Evolutionary conservation across 2,888 invertebrate species (phyloP), one percentile per base, ranked within the genome.

Genomic region (Tanypteryx hageni): DNA sequence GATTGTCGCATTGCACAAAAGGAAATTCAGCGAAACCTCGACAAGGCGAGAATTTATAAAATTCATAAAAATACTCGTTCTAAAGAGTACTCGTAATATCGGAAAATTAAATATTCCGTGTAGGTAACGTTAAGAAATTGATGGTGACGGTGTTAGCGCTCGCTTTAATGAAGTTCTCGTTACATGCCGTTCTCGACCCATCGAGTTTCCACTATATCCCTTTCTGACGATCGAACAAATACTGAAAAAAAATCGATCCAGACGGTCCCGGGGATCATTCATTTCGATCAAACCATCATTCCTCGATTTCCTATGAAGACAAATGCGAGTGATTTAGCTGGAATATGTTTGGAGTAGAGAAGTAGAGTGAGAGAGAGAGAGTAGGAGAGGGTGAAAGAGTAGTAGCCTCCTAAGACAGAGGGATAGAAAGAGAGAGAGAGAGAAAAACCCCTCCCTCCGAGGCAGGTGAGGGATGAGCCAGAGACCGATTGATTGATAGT

Each of bases 251-350:
- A 76, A 9, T 27, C 27, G 22, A 13, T 22, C 76, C 4, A 10
- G 27, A 22, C 13, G 27, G 22, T 27, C 22, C 13, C 18, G 22
- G 22, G 44, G 89, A 89, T 89, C 89, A 44, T 44, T 89, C 68
- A 89, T 89, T 89, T 14, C 27, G 18, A 44, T n/a, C 18, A 68
- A 18, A 89, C 31, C 86, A 59, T 59, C 59, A 86, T 86, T 27
- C 86, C 31, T 83, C 86, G 86, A 86, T 89, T 89, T 13, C 11
- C 44, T 89, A 89, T 89, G 89, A 89, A 89, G 89, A 89, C 64
- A 89, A 89, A 89, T 89, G 64, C 89, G 64, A 44, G 64, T 44
- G 18, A 89, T 64, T 64, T 89, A 31, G 68, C 44, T 16, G 64
- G 56, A 89, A 89, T 89, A 89, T 64, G 89, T 89, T 61, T 27